Conservation (phyloP, 2,888 invertebrate species). For the Lepetodrilus schrolli region DNA sequence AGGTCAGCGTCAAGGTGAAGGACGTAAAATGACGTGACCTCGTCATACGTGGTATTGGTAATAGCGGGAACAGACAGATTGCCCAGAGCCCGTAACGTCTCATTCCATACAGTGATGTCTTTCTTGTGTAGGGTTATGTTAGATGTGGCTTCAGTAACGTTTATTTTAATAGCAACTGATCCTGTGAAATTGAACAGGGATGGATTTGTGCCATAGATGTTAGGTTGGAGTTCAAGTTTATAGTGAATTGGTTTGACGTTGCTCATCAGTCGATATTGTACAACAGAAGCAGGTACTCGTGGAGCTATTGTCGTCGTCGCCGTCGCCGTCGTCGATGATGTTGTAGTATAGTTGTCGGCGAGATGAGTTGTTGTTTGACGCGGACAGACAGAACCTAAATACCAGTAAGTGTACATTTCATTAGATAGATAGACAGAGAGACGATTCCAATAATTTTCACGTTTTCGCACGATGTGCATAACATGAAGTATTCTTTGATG, state of each 20-base stretch:
- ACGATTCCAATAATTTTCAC: too few species aligned
- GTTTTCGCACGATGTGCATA: too few species aligned
- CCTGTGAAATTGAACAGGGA: constrained; percentile 52
- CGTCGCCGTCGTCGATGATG: background rate
- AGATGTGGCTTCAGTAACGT: constrained; percentile 74
- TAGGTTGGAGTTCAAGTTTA: constrained; percentile 54
- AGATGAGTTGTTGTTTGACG: background rate
- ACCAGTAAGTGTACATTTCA: too few species aligned
- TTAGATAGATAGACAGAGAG: too few species aligned
- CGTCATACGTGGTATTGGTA: constrained; percentile 37
- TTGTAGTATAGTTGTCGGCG: background rate
- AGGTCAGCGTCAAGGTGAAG: constrained; percentile 80
- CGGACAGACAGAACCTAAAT: too few species aligned
- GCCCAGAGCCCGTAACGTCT: background rate
- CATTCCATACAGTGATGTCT: background rate
- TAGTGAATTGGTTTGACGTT: constrained; percentile 53
- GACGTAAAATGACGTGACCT: constrained; percentile 68
- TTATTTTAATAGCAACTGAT: constrained; percentile 43
- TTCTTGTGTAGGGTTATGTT: constrained; percentile 83
- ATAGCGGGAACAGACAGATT: background rate
- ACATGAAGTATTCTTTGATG: too few species aligned
- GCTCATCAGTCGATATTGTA: constrained; percentile 44
- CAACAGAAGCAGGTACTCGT: background rate
- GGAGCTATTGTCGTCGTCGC: background rate
- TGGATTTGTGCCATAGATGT: constrained; percentile 54